Conservation (phyloP, 2,888 invertebrate species). For the Agrochola lychnidis region DNA sequence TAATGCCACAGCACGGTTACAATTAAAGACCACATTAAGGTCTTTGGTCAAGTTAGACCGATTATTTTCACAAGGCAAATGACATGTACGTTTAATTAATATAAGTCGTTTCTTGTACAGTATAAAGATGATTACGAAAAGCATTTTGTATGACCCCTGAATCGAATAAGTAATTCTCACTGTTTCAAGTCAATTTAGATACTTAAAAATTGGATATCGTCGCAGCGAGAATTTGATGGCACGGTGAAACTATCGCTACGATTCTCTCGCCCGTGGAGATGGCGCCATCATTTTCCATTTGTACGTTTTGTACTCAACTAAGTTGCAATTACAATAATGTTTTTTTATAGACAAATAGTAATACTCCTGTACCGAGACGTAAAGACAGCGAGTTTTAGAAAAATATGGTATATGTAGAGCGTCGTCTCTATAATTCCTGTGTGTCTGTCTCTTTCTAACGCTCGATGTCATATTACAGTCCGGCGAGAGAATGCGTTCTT, state of each 20-base stretch:
- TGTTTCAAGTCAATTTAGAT: conserved; percentile 40
- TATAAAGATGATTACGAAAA: conserved; percentile 27
- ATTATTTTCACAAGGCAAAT: conserved; percentile 33
- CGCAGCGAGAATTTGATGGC: no score
- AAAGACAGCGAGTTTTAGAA: neutral
- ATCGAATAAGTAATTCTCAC: conserved; percentile 10
- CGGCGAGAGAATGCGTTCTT: no score
- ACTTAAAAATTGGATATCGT: neutral
- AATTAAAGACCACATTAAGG: neutral
- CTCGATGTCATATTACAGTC: neutral
- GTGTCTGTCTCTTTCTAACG: conserved; percentile 1
- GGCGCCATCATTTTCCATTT: conserved; percentile 40
- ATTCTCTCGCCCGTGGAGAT: no score
- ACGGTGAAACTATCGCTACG: no score
- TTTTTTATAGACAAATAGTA: conserved; percentile 13
- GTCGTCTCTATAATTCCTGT: neutral
- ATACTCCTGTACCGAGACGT: neutral
- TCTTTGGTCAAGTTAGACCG: conserved; percentile 8
- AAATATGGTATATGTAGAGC: neutral
- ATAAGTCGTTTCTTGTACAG: conserved; percentile 40
- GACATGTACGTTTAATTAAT: conserved; percentile 34
- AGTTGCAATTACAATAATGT: conserved; percentile 29
- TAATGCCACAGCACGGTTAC: conserved; percentile 35
- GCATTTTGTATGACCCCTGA: conserved; percentile 34
- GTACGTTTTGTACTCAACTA: conserved; percentile 44